Evolutionary conservation across 2,797 vertebrate species (phyloP), one percentile per base, ranked within the genome.

Genomic region (Sciaenops ocellatus): DNA sequence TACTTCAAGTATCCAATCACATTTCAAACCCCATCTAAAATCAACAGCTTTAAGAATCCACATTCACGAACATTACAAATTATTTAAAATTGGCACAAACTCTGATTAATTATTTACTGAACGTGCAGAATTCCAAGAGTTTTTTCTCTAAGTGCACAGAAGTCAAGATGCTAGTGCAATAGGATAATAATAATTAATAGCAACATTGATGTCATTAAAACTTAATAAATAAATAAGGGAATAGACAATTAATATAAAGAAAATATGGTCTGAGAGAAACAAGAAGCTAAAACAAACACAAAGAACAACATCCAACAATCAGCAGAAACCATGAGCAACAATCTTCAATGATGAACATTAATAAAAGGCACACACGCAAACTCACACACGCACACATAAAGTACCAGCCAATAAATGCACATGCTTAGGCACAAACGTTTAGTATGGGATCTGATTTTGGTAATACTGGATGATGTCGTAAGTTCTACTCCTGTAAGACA

Each of bases 391-490:
- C 13, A 61, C 47, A 52, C 73, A 67, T 68, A 57, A 63, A 79
- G 73, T 71, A 78, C 81, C 76, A 73, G 76, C 62, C 64, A 79
- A 80, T 59, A 84, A 56, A 80, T 63, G 72, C 84, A 83, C 88
- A 90, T 88, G 85, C 90, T 78, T 13, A 89, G 87, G 87, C 90
- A 91, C 89, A 34, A 28, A 78, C 6, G 41, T 78, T 97, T 92
- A 99, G 92, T 98, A 99, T 0, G 97, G 98, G 90, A 99, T 99
- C 92, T 99, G 98, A 9, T 99, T 99, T 92, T 99, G 98, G 93
- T 99, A 99, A 95, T 98, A 99, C 94, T 99, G 98, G 95, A 99
- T 97, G 96, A 99, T 99, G 92, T 99, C 98, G 0, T 99, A 99
- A 0, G 98, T 98, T 87, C 94, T 96, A 63, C 98, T 99, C 97